Base-by-base conservation (phyloP, 2,888 invertebrate genomes). In the Sarcophaga caerulescens region DNA sequence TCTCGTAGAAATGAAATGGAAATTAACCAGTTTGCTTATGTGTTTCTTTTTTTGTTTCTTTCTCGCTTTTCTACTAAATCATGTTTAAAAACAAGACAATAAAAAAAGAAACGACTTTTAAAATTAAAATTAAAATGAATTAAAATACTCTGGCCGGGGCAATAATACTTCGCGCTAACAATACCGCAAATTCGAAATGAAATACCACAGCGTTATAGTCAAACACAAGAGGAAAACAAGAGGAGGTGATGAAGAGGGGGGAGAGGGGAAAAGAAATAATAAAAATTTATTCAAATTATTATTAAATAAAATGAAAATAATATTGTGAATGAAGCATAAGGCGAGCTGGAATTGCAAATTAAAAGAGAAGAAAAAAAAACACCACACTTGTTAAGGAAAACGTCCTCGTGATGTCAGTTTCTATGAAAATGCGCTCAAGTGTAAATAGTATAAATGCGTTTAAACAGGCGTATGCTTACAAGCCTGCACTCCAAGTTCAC, bases 341-440 rank as follows among this genome's bases (percentile, higher is more conserved):
- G 23, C 8, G 35, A 65, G 35, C 3, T 65, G 21, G 14, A 62
- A 1, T 79, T 79, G 57, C 3, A 23, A 63, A 45, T 47, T 12
- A 44, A 19, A 73, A 21, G 17, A 25, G 3, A 63, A 75, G 14
- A 35, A 66, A 25, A 68, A 59, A 77, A 76, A 59, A 45, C 35
- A 0, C 59, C 71, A 66, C 85, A 85, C 85, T 85, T 85, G 85
- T 85, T 85, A 75, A 79, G 82, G 76, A 69, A 82, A 85, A 85
- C 84, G 82, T 83, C 85, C 82, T 87, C 85, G 87, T 85, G 85
- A 80, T 87, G 87, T 85, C 87, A 85, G 85, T 77, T 82, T 82
- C 82, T 82, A 82, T 85, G 82, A 85, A 82, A 86, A 80, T 69
- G 79, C 87, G 76, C 60, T 82, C 85, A 82, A 59, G 82, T 85